Evolutionary conservation across 2,113 vertebrate species (phyloP).

Genomic region (Cryptomyrus ogoouensis): DNA sequence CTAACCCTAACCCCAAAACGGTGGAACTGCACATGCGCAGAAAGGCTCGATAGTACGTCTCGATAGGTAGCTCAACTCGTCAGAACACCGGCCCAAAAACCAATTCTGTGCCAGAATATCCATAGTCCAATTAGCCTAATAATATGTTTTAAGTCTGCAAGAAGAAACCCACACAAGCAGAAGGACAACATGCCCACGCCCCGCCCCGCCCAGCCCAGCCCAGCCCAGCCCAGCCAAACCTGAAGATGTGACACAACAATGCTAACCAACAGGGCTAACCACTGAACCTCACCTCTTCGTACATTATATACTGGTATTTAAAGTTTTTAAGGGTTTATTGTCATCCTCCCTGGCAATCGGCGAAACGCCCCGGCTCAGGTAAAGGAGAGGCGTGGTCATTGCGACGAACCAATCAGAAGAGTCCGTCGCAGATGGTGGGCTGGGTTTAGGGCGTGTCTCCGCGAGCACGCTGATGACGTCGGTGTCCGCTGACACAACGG

Average conservation of each 20-base stretch:
- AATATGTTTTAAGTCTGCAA: not conserved
- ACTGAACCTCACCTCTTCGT: not conserved
- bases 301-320: not conserved
- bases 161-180: not conserved
- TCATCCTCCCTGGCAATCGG: not conserved
- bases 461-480: conserved; percentile 12
- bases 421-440: not conserved
- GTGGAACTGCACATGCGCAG: no score
- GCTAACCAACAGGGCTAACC: not conserved
- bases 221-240: not conserved
- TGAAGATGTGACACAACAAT: not conserved
- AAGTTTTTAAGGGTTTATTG: not conserved
- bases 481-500: conserved; percentile 11
- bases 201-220: not conserved
- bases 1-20: no score
- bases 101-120: not conserved
- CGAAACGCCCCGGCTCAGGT: not conserved
- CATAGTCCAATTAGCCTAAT: not conserved
- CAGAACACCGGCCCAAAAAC: no score
- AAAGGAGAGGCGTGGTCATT: conserved; percentile 1
- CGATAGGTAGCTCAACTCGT: no score
- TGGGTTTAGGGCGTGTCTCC: not conserved
- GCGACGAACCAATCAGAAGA: not conserved
- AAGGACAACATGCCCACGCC: not conserved
- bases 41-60: no score